Percentiles rank a stretch among this genome's conserved stretches.
phyloP scores from a whole-genome alignment of 2,888 invertebrate genomes.

The Leuctra nigra region DNA sequence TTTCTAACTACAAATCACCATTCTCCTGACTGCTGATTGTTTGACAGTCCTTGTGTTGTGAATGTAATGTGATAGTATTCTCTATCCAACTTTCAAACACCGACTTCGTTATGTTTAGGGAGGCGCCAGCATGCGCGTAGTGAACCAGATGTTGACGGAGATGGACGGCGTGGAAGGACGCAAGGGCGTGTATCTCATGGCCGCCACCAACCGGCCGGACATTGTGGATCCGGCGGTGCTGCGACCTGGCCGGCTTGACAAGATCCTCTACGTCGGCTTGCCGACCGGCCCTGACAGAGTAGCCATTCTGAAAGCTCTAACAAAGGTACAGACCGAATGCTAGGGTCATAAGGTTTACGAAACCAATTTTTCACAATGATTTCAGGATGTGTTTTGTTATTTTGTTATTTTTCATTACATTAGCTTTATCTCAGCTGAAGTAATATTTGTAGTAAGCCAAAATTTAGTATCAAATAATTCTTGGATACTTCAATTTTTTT shows the following conservation, averaged over 20 bases:
- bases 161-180: constrained; percentile 96
- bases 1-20: too few relatives aligned
- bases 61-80: too few relatives aligned
- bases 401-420: not conserved
- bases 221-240: constrained; percentile 94
- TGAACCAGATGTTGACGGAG: constrained; percentile 95
- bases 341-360: too few relatives aligned
- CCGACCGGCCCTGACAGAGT: constrained; percentile 71
- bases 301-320: constrained; percentile 83
- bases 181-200: constrained; percentile 89
- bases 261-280: constrained; percentile 83
- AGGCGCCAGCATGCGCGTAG: constrained; percentile 75
- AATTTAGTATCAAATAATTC: too few relatives aligned
- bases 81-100: too few relatives aligned
- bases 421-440: too few relatives aligned
- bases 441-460: too few relatives aligned
- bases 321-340: constrained; percentile 61
- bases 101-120: constrained; percentile 44
- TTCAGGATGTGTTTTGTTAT: constrained; percentile 12
- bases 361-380: too few relatives aligned
- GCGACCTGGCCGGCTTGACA: constrained; percentile 83
- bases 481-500: too few relatives aligned
- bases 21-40: too few relatives aligned
- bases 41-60: too few relatives aligned
- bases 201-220: constrained; percentile 94